Evolutionary conservation across 1,140 invertebrate genomes (phyloP), one percentile per base, ranked within the genome.

Genomic region (Drosophila santomea): DNA sequence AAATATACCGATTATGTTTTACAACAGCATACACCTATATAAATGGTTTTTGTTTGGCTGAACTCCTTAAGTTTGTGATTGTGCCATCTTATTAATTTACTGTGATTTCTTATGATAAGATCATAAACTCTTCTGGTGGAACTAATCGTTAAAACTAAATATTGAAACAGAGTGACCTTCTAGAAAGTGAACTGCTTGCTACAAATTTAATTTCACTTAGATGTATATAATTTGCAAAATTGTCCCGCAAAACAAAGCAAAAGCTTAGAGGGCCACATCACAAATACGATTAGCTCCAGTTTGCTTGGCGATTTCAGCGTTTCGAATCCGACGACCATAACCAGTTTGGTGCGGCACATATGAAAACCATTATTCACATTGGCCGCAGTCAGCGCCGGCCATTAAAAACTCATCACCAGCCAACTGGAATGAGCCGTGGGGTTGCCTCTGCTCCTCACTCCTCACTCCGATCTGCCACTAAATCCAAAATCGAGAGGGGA

Each of bases 371-470:
- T 82, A 72, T 63, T 86, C 79, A 86, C 78, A 83, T 83, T 83
- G 80, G 80, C 66, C 59, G 23, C 39, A 62, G 78, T 56, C 50
- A 72, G 71, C 55, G 80, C 81, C 81, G 58, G 83, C 83, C 83
- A 88, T 88, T 88, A 88, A 88, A 88, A 88, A 76, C 83, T 88
- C 83, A 88, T 88, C 83, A 88, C 71, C 79, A 81, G 48, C 83
- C 83, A 88, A 88, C 83, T 88, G 83, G 83, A 88, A 86, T 83
- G 75, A 76, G 67, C 83, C 51, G 69, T 73, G 73, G 73, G 73
- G 72, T 74, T 58, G 55, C 47, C 38, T 38, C 71, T 45, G 15
- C 43, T 15, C 56, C 36, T 50, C 43, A 36, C 43, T 28, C 14
- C 43, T 50, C 43, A 36, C 43, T 28, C 10, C 43, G 43, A 50